phyloP scores from a whole-genome alignment of 2,888 invertebrate species.

The Troglohyphantes excavatus region DNA sequence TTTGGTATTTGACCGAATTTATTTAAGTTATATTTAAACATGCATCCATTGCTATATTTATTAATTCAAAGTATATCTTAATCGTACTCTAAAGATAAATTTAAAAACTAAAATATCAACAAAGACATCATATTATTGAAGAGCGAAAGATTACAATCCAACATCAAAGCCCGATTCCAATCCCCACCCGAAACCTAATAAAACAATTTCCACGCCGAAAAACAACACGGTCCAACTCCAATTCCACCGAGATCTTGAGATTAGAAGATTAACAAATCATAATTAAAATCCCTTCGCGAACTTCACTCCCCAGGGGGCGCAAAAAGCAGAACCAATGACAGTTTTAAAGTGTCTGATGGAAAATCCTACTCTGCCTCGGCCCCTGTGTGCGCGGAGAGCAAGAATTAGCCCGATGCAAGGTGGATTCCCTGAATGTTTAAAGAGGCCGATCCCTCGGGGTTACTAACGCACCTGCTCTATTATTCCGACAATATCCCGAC shows the following conservation, averaged over 20 bases:
- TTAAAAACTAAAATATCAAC: not conserved
- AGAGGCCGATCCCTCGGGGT: slow-evolving; percentile 65
- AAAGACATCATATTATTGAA: not conserved
- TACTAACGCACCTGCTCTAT: slow-evolving; percentile 68
- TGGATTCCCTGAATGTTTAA: slow-evolving; percentile 68
- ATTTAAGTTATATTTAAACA: not conserved
- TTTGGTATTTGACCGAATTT: too few species aligned
- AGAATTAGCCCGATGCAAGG: slow-evolving; percentile 60
- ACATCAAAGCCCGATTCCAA: not conserved
- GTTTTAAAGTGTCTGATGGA: slow-evolving; percentile 24
- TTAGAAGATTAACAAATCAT: slow-evolving; percentile 33
- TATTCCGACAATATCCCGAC: slow-evolving; percentile 74
- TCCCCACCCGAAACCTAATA: not conserved
- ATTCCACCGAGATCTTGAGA: not conserved
- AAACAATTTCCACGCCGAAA: not conserved
- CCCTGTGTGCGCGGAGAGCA: slow-evolving; percentile 19
- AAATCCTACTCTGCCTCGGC: slow-evolving; percentile 8
- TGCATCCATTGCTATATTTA: too few species aligned
- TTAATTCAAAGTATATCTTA: too few species aligned
- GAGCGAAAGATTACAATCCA: not conserved
- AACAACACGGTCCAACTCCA: not conserved
- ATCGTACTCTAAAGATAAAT: not conserved
- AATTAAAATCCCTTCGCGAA: slow-evolving; percentile 28
- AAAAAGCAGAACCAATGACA: slow-evolving; percentile 6
- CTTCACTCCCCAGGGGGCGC: slow-evolving; percentile 5